Base-by-base conservation (phyloP, 1,140 invertebrate genomes). In the Helicoverpa armigera region DNA sequence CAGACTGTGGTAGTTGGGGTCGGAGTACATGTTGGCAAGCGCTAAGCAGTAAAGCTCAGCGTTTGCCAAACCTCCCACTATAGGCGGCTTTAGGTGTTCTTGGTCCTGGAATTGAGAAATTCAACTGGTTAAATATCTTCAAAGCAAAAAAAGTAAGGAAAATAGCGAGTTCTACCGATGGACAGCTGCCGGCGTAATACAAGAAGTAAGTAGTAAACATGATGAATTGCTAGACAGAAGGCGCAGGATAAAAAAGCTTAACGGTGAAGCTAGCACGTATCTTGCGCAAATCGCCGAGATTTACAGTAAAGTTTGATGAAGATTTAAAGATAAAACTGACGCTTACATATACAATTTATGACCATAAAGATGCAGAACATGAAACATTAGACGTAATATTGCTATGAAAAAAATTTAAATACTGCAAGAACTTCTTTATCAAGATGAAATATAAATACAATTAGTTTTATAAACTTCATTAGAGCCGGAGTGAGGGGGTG, bases 21-120 rank as follows among this genome's bases (percentile, higher is more conserved):
- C 99, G 69, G 98, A 98, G 95, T 99, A 99, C 94, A 99, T 98
- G 95, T 99, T 99, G 84, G 98, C 97, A 92, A 99, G 96, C 63
- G 98, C 98, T 93, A 98, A 96, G 95, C 98, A 99, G 96, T 99
- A 99, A 18, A 99, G 96, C 94, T 99, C 99, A 82, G 98, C 99
- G 95, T 98, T 99, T 82, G 98, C 98, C 86, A 99, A 95, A 35
- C 97, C 96, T 87, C 99, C 98, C 56, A 98, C 97, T 85, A 99
- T 98, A 83, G 98, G 97, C 60, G 99, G 98, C 94, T 99, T 99
- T 80, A 99, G 96, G 89, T 98, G 98, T 94, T 99, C 98, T 93
- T 98, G 97, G 91, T 98, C 98, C 98, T 99, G 93, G 51, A 95
- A 95, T 82, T 78, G 86, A 81, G 16, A 63, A 16, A 48, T 16